Conservation (phyloP, 2,113 vertebrate species). For the Pontoporia blainvillei region DNA sequence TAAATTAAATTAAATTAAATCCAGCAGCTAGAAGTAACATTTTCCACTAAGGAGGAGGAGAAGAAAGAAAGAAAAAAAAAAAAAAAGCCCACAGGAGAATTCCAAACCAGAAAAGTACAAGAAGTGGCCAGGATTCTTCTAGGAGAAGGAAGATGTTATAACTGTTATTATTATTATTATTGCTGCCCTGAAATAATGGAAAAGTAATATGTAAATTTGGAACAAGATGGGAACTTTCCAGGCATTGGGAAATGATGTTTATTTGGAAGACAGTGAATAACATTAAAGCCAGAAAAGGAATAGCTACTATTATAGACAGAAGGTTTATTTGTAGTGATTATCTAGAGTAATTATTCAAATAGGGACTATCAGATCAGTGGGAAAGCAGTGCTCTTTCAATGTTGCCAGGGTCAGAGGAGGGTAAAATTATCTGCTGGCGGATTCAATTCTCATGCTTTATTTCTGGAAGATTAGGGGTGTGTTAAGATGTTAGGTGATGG, state of each 20-base stretch:
- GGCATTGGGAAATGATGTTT: conserved; percentile 58
- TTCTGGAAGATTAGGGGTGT: not conserved
- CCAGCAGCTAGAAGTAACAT: conserved; percentile 76
- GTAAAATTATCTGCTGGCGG: not conserved
- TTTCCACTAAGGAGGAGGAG: conserved; percentile 73
- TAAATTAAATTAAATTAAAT: conserved; percentile 77
- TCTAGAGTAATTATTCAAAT: conserved; percentile 1
- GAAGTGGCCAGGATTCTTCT: conserved; percentile 64
- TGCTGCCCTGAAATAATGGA: conserved; percentile 71
- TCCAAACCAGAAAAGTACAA: conserved; percentile 61
- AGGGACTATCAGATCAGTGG: not conserved
- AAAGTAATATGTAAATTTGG: conserved; percentile 69
- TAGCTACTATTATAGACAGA: not conserved
- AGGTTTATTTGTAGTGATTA: conserved; percentile 21
- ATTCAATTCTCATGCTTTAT: not conserved
- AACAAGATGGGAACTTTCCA: conserved; percentile 59
- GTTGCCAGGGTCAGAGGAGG: not conserved
- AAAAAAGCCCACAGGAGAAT: conserved; percentile 61
- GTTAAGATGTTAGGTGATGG: not conserved
- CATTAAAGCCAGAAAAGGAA: conserved; percentile 33
- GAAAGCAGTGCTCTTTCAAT: not conserved
- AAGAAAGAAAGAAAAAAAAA: conserved; percentile 32
- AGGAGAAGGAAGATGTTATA: conserved; percentile 59
- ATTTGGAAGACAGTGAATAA: conserved; percentile 51
- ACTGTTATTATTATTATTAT: conserved; percentile 53